A percentile compares a stretch with the other conserved stretches of the same genome.
These are phyloP conservation scores for Gonioctena quinquepunctata DNA, from an alignment of 1,140 invertebrate genomes.

Conservation along the genomic window DNA sequence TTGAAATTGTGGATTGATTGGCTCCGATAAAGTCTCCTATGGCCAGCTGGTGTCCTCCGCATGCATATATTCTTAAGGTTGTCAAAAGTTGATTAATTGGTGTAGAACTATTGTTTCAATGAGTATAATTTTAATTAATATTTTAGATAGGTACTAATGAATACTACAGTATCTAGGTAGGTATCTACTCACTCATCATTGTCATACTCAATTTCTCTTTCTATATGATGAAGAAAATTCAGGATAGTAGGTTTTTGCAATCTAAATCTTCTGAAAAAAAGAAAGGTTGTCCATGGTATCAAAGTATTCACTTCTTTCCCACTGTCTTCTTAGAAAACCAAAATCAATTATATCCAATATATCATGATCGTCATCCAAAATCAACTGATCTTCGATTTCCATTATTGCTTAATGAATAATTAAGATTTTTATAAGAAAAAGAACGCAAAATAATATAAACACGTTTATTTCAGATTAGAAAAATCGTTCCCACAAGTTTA, in stretches of 20 bases:
- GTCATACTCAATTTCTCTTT: constrained; percentile 8
- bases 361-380: constrained; percentile 10
- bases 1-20: background rate
- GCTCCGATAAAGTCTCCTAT: constrained; percentile 24
- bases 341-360: constrained; percentile 20
- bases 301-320: constrained; percentile 11
- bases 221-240: background rate
- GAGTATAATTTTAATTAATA: background rate
- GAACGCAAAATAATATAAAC: too few species aligned
- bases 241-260: constrained; percentile 6
- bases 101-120: constrained; percentile 23
- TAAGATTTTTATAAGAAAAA: too few species aligned
- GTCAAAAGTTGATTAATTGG: constrained; percentile 26
- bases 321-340: constrained; percentile 15
- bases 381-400: background rate
- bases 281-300: constrained; percentile 8
- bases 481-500: background rate
- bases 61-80: constrained; percentile 23
- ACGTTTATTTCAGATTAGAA: too few species aligned
- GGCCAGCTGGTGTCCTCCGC: constrained; percentile 8
- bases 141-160: background rate
- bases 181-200: constrained; percentile 7
- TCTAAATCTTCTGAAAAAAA: constrained; percentile 23
- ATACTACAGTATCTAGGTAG: background rate
- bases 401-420: background rate